Evolutionary conservation across 2,888 invertebrate genomes (phyloP).

Genomic region (Theretra japonica): DNA sequence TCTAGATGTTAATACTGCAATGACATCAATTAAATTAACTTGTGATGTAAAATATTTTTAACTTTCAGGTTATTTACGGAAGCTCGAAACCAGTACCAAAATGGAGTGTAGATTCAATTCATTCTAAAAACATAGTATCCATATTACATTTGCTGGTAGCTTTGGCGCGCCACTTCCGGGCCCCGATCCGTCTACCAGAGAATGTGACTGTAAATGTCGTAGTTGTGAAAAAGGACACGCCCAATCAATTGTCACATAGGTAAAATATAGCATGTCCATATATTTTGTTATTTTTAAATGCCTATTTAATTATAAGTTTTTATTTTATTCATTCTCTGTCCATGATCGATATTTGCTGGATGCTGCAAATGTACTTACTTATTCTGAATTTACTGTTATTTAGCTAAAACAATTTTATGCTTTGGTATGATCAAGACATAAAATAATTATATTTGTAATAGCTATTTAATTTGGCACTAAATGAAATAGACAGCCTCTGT

Average conservation of each 20-base stretch:
- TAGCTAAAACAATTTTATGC: too few species aligned
- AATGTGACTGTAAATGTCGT: constrained; percentile 97
- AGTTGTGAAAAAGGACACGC: constrained; percentile 93
- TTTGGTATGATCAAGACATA: too few species aligned
- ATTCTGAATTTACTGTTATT: too few species aligned
- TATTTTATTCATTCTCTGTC: too few species aligned
- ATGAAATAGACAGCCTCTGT: too few species aligned
- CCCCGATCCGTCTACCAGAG: constrained; percentile 98
- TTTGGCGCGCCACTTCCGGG: constrained; percentile 96
- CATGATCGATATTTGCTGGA: too few species aligned
- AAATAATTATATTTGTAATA: too few species aligned
- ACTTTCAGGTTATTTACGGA: constrained; percentile 87
- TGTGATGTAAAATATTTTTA: background rate
- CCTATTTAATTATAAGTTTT: too few species aligned
- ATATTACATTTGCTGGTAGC: constrained; percentile 97
- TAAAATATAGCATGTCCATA: constrained; percentile 44
- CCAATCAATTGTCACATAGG: constrained; percentile 87
- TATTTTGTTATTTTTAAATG: too few species aligned
- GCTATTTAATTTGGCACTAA: too few species aligned
- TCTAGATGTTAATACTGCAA: too few species aligned
- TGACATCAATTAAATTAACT: background rate
- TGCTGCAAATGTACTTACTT: too few species aligned
- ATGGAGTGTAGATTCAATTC: constrained; percentile 98
- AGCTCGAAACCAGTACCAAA: constrained; percentile 92
- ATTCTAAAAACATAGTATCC: constrained; percentile 98